Evolutionary conservation across 2,113 vertebrate genomes (phyloP).

Genomic region (Dascyllus trimaculatus): DNA sequence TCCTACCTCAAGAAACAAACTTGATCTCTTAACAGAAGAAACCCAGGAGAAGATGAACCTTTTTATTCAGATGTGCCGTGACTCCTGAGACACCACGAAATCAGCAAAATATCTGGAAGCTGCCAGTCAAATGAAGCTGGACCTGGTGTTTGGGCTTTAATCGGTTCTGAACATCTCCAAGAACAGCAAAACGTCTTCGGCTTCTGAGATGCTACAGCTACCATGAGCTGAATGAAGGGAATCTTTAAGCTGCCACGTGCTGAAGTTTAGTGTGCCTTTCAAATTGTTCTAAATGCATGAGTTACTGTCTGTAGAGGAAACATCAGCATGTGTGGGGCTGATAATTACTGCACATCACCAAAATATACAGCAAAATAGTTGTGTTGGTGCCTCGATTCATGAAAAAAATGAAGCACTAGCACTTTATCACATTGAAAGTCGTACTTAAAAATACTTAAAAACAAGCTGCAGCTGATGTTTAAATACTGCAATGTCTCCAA

Average conservation of each 20-base stretch:
- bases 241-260: background rate
- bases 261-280: background rate
- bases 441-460: too few relatives aligned
- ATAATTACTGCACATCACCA: background rate
- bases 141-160: too few relatives aligned
- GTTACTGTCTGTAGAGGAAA: background rate
- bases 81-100: background rate
- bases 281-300: background rate
- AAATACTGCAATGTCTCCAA: background rate
- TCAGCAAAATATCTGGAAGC: background rate
- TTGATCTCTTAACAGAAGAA: slow-evolving; percentile 15
- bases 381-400: background rate
- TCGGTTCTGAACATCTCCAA: background rate
- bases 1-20: slow-evolving; percentile 9
- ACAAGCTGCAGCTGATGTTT: background rate
- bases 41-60: background rate
- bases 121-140: background rate
- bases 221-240: background rate
- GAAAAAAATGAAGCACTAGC: too few relatives aligned
- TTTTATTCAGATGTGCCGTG: too few relatives aligned
- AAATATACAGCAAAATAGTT: background rate
- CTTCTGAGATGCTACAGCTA: background rate
- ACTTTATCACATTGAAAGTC: too few relatives aligned
- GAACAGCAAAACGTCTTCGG: background rate
- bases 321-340: too few relatives aligned